Percentiles rank a stretch among this genome's conserved stretches.
Evolutionary conservation across 2,113 vertebrate species (phyloP).

Genomic region (Thunnus maccoyii): DNA sequence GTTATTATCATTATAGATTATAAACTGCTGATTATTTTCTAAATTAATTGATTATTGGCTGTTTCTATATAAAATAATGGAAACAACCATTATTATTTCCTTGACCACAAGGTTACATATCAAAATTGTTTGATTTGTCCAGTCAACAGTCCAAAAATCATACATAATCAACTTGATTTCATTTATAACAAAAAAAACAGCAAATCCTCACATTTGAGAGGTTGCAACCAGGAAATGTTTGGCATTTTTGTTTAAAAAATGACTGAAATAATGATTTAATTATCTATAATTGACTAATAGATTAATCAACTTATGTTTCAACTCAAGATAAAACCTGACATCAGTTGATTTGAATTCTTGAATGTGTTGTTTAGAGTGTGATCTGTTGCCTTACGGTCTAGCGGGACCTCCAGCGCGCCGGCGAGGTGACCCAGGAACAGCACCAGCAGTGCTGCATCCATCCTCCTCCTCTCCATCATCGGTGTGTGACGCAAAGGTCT

Average conservation of each 20-base stretch:
- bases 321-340: background rate
- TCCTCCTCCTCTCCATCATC: conserved; percentile 88
- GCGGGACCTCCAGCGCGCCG: conserved; percentile 93
- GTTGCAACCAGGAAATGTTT: no score
- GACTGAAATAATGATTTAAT: background rate
- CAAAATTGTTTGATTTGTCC: no score
- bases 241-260: no score
- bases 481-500: conserved; percentile 74
- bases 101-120: no score
- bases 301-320: background rate
- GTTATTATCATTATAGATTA: background rate
- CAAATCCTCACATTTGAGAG: background rate
- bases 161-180: background rate
- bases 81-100: background rate
- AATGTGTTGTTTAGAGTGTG: background rate
- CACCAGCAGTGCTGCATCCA: conserved; percentile 82
- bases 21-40: background rate
- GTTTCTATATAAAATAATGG: background rate
- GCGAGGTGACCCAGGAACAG: conserved; percentile 89
- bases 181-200: background rate
- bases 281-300: background rate
- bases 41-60: background rate
- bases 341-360: background rate
- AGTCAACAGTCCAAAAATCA: background rate
- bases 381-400: conserved; percentile 91